Evolutionary conservation across 2,113 vertebrate species (phyloP), one percentile per base, ranked within the genome.

Genomic region (Gobio gobio): DNA sequence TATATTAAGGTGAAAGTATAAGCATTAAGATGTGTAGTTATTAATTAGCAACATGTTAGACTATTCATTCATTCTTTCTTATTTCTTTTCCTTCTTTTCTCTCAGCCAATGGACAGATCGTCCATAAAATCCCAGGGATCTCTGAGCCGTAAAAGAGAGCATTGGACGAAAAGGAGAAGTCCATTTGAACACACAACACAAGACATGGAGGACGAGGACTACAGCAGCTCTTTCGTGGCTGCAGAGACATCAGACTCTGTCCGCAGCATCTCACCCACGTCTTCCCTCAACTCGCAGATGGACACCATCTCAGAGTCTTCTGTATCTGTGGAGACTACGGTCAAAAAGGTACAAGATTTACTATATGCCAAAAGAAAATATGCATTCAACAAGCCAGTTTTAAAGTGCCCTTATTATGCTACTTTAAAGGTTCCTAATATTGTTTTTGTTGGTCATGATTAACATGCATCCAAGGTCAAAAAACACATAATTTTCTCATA

Each of bases 261-360:
- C 78, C 2, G 82, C 59, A 72, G 74, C 86, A 16, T 63, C 87
- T 40, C 85, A 20, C 54, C 83, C 29, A 10, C 59, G 1, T 58
- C 85, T 45, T 82, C 83, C 18, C 26, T 29, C 49, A 70, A 73
- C 47, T 75, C 74, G 10, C 73, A 76, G 29, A 84, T 87, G 84
- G 72, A 91, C 83, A 86, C 90, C 36, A 12, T 83, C 22, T 90
- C 86, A 0, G 89, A 91, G 58, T 87, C 47, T 13, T 91, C 89
- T 5, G 18, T 63, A 13, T 85, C 74, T 7, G 47, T 85, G 87
- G 94, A 92, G 86, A 93, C 89, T 1, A 43, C 84, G 12, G 85
- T 85, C 33, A 95, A 95, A 92, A 94, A 90, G 92, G 94, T 94
- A 76, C 87, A 40, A 40, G 88, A 59, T 2, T 36, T 5, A 26